phyloP scores from a whole-genome alignment of 2,888 invertebrate species.

The Drosophila ezoana region DNA sequence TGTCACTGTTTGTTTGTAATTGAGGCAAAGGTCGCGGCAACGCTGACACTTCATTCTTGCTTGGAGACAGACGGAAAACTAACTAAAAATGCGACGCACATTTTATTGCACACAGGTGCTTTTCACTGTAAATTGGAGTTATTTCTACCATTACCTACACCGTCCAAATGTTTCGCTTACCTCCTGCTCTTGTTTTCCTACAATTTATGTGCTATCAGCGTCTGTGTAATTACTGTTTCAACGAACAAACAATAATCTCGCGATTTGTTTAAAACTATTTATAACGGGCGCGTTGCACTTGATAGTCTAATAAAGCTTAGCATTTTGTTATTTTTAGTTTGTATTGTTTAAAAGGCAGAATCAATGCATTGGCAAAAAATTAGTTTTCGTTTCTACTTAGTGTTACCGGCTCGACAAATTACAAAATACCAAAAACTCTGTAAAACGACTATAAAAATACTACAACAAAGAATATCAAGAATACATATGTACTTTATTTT shows the following conservation, averaged over 20 bases:
- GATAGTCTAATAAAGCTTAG: constrained; percentile 20
- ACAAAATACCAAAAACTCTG: constrained; percentile 2
- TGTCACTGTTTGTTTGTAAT: constrained; percentile 71
- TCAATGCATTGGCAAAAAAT: constrained; percentile 57
- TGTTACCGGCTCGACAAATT: constrained; percentile 24
- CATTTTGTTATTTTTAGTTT: constrained; percentile 43
- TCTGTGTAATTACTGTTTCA: constrained; percentile 20
- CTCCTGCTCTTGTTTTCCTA: constrained; percentile 47
- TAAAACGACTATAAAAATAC: constrained; percentile 18
- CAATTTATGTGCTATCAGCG: constrained; percentile 34
- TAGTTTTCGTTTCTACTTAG: constrained; percentile 44
- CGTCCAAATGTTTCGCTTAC: constrained; percentile 44
- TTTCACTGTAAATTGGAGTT: constrained; percentile 14
- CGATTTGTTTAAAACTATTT: constrained; percentile 12
- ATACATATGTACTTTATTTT: too few relatives aligned
- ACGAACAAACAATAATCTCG: constrained; percentile 14
- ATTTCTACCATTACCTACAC: constrained; percentile 42
- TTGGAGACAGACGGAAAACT: constrained; percentile 16
- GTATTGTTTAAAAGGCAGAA: constrained; percentile 38
- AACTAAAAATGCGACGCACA: constrained; percentile 37
- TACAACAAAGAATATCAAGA: not conserved
- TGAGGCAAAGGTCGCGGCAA: constrained; percentile 75
- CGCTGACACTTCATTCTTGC: constrained; percentile 36
- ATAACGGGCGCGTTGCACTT: constrained; percentile 40
- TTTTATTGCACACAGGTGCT: constrained; percentile 50